Percentiles rank a stretch among this genome's conserved stretches.
phyloP scores from a whole-genome alignment of 2,113 vertebrate species.

The Microcebus jonahi region DNA sequence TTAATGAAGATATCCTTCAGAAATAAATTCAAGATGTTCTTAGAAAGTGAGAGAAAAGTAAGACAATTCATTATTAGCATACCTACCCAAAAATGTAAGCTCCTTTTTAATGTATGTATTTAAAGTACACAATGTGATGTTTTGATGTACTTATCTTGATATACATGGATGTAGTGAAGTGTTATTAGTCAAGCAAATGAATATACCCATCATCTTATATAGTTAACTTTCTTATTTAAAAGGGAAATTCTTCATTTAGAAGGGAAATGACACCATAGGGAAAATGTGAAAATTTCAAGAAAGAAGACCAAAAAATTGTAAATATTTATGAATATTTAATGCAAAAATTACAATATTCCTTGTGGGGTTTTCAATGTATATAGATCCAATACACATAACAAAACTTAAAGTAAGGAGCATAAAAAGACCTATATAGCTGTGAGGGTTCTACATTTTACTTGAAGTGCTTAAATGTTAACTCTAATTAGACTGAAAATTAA shows the following conservation, averaged over 20 bases:
- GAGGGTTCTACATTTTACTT: not conserved
- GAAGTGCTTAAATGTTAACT: not conserved
- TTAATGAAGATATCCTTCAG: not conserved
- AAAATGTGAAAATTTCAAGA: not conserved
- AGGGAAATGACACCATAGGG: not conserved
- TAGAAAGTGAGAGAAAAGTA: not conserved
- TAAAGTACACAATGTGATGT: not conserved
- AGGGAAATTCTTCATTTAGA: not conserved
- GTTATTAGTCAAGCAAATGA: not conserved
- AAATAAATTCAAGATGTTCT: not conserved
- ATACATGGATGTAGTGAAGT: not conserved
- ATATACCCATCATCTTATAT: not conserved
- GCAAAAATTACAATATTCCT: not conserved
- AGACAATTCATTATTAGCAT: not conserved
- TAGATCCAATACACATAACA: not conserved
- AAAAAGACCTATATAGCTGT: not conserved
- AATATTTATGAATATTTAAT: not conserved
- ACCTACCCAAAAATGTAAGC: not conserved
- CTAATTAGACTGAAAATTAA: not conserved
- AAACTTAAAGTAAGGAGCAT: not conserved
- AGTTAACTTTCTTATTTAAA: not conserved
- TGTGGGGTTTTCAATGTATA: not conserved
- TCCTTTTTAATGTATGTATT: not conserved
- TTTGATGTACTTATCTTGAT: not conserved
- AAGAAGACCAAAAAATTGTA: not conserved